Base-by-base conservation (phyloP, 2,888 invertebrate species). In the Microctonus aethiopoides region DNA sequence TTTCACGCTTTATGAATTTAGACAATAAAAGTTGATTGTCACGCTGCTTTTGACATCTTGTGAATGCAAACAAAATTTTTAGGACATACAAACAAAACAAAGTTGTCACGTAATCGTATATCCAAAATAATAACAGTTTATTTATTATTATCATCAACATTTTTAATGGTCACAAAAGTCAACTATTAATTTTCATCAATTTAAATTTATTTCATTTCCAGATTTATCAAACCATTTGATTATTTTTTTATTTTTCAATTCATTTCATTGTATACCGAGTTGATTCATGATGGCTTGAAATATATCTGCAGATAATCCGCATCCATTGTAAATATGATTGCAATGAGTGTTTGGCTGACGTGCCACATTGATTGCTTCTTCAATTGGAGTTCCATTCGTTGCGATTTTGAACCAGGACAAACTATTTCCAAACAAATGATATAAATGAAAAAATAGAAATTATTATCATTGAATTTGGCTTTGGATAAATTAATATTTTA, bases 321-420 rank as follows among this genome's bases (percentile, higher is more conserved):
- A 90, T 0, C 87, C 87, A 0, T 81, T 78, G 77, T 87, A 90
- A 7, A 79, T 76, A 11, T 36, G 24, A 13, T 80, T 78, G 75
- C 90, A 90, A 69, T 88, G 87, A 0, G 85, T 81, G 13, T 72
- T 63, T 11, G 2, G 87, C 13, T 74, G 80, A 6, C 84, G 83
- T 0, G 89, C 90, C 0, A 83, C 83, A 0, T 79, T 64, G 68
- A 89, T 86, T 0, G 90, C 90, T 52, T 89, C 89, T 75, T 88
- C 86, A 2, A 90, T 81, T 0, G 87, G 82, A 0, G 90, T 89
- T 0, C 89, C 87, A 74, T 90, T 89, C 32, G 88, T 81, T 70
- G 88, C 81, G 6, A 86, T 79, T 7, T 87, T 85, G 39, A 90
- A 79, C 68, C 89, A 86, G 67, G 82, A 82, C 78, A 89, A 88